Conservation (phyloP, 2,888 invertebrate genomes). For the Pristionchus entomophagus region DNA sequence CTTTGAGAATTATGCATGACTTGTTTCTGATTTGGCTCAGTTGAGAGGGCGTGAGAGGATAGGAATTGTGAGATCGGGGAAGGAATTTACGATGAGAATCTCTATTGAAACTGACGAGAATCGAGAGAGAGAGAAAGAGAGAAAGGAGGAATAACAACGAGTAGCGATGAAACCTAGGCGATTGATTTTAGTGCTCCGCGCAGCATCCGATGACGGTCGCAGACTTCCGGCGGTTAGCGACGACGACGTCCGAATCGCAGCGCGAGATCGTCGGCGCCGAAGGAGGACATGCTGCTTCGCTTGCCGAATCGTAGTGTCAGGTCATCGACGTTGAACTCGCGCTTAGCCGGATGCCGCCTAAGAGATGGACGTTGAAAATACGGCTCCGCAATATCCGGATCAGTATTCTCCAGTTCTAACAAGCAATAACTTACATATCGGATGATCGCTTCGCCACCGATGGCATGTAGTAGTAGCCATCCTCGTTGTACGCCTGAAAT, state of each 20-base stretch:
- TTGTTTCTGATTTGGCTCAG: neutral
- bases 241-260: constrained; percentile 57
- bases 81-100: neutral
- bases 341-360: constrained; percentile 50
- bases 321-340: constrained; percentile 64
- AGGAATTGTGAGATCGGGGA: neutral
- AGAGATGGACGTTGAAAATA: neutral
- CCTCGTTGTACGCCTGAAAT: neutral
- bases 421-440: neutral
- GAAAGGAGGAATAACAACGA: neutral
- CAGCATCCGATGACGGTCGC: neutral
- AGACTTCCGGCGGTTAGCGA: neutral
- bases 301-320: constrained; percentile 63
- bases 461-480: constrained; percentile 6
- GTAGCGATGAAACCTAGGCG: neutral
- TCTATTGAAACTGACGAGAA: neutral
- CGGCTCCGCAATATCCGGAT: neutral
- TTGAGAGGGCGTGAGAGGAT: neutral
- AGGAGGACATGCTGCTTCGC: constrained; percentile 50
- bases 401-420: neutral
- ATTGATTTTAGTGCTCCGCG: neutral
- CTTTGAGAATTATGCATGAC: neutral
- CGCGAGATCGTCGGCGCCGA: constrained; percentile 56
- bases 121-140: neutral
- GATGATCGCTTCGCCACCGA: neutral